phyloP scores from a whole-genome alignment of 2,888 invertebrate genomes.

The Pandemis heparana region DNA sequence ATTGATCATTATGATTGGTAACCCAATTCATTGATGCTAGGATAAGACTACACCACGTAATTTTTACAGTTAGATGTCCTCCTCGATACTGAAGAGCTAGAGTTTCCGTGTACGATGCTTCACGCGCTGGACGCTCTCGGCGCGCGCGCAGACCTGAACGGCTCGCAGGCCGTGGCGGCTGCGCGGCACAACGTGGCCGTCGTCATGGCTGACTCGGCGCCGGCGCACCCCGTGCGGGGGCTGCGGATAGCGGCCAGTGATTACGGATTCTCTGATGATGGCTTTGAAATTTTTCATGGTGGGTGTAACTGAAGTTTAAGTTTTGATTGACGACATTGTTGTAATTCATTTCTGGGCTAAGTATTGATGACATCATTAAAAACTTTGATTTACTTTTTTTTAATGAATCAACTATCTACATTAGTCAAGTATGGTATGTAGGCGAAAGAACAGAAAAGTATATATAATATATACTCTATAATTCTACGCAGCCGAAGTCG shows the following conservation, averaged over 20 bases:
- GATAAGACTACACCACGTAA: too few species aligned
- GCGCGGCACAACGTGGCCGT: conserved; percentile 46
- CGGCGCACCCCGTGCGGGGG: conserved; percentile 41
- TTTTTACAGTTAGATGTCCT: conserved; percentile 43
- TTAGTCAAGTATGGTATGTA: too few species aligned
- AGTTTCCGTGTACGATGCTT: conserved; percentile 43
- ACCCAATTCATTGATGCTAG: too few species aligned
- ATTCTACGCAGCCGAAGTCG: too few species aligned
- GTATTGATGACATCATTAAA: too few species aligned
- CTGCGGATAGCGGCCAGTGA: conserved; percentile 36
- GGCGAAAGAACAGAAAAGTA: too few species aligned
- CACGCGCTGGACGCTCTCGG: conserved; percentile 43
- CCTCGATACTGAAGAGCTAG: conserved; percentile 33
- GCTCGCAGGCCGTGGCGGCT: conserved; percentile 32
- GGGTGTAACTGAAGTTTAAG: background rate
- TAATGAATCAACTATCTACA: too few species aligned
- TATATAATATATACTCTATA: too few species aligned
- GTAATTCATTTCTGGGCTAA: too few species aligned
- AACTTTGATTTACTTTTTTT: too few species aligned
- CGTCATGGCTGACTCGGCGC: conserved; percentile 43
- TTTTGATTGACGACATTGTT: too few species aligned
- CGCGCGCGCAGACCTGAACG: conserved; percentile 44
- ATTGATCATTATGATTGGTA: too few species aligned
- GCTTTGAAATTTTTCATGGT: conserved; percentile 45
- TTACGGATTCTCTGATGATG: conserved; percentile 35